Conservation (phyloP, 2,113 vertebrate species). For the Cyanoliseus patagonus region DNA sequence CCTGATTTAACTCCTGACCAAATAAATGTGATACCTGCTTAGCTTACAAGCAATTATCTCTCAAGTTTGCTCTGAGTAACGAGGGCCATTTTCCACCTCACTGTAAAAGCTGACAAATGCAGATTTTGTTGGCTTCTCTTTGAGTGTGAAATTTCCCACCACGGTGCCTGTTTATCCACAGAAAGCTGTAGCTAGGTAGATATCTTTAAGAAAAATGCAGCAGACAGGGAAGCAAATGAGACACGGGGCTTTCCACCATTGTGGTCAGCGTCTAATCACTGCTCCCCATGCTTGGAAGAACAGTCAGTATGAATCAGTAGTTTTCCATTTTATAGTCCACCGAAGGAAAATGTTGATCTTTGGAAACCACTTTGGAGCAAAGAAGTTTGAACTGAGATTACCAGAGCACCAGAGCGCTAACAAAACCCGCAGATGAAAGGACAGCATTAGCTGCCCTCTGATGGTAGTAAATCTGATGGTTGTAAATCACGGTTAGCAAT, state of each 20-base stretch:
- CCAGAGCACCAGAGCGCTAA: neutral
- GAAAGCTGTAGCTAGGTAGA: conserved; percentile 35
- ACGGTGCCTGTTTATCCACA: conserved; percentile 8
- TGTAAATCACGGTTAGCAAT: neutral
- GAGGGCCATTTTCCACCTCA: conserved; percentile 38
- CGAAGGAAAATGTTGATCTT: neutral
- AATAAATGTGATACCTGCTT: neutral
- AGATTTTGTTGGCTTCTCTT: conserved; percentile 39
- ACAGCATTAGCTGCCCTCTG: neutral
- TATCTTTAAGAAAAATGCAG: neutral
- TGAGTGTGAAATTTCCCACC: conserved; percentile 38
- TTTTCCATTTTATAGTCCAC: conserved; percentile 1
- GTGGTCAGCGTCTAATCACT: conserved; percentile 24
- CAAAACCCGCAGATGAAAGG: neutral
- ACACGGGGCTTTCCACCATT: neutral
- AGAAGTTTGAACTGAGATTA: neutral
- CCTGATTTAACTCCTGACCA: neutral
- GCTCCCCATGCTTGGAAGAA: neutral
- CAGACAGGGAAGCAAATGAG: neutral
- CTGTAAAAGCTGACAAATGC: conserved; percentile 44
- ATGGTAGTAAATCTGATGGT: neutral
- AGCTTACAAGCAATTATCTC: conserved; percentile 13
- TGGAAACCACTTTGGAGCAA: neutral
- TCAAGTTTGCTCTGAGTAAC: neutral
- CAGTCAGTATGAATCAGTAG: neutral